These are phyloP conservation scores for Drosophila rellima DNA, from an alignment of 2,888 invertebrate species.

Conservation along the genomic window DNA sequence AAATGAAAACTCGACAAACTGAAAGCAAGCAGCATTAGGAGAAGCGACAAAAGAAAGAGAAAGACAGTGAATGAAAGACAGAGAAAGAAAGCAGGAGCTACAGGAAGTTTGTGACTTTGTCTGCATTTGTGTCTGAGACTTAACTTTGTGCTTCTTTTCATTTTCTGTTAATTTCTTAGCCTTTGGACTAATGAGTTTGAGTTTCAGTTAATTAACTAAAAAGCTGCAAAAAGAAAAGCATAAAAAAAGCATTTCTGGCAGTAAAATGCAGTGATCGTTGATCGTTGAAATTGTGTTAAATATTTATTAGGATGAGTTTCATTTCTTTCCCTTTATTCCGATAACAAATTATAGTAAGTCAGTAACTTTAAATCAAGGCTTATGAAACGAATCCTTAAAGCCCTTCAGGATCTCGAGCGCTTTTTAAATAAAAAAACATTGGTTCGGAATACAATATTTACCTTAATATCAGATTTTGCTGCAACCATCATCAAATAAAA, in stretches of 20 bases:
- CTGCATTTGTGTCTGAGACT: not conserved
- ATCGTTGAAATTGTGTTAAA: not conserved
- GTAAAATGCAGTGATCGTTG: not conserved
- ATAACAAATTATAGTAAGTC: no score
- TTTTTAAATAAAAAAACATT: no score
- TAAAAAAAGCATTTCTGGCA: not conserved
- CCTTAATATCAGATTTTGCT: no score
- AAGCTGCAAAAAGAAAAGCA: not conserved
- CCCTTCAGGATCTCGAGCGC: no score
- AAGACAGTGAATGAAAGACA: not conserved
- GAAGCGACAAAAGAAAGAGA: not conserved
- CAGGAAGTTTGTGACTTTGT: not conserved
- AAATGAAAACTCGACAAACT: slow-evolving; percentile 31
- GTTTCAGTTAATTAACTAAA: slow-evolving; percentile 13
- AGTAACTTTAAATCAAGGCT: no score
- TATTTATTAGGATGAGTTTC: no score
- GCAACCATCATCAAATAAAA: no score
- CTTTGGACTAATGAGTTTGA: slow-evolving; percentile 5
- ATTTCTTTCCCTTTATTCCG: not conserved
- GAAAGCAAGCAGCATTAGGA: slow-evolving; percentile 18
- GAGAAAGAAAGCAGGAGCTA: not conserved
- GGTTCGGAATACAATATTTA: no score
- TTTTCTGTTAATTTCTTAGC: slow-evolving; percentile 8
- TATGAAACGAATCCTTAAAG: no score
- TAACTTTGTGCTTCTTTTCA: not conserved